Evolutionary conservation across 2,888 invertebrate species (phyloP), one percentile per base, ranked within the genome.

Genomic region (Strigamia maritima): DNA sequence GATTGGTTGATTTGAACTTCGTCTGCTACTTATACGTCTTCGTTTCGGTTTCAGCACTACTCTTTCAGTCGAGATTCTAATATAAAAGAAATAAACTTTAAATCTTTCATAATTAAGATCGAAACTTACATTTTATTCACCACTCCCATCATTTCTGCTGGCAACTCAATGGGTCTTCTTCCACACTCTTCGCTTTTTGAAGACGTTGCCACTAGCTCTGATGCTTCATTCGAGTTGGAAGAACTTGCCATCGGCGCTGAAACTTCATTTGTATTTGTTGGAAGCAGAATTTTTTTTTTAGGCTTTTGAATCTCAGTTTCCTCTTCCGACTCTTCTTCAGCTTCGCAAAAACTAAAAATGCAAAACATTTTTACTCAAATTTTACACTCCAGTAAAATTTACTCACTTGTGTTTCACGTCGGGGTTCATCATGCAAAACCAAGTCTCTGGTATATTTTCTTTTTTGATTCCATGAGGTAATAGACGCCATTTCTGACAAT

Each of bases 401-500:
- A 77, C 77, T 77, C 44, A 77, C 77, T 77, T 77, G 14, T 24
- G 10, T 10, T 2, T 40, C 8, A 12, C 12, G 31, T 78, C 78
- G 16, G 78, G 78, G 60, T 78, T 78, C 78, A 78, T 78, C 22
- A 16, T 24, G 31, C 78, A 78, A 54, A 26, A 65, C 78, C 78
- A 78, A 3, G 14, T 28, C 28, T 60, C 78, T 26, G 78, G 78
- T 16, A 78, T 26, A 2, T 19, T 7, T 2, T 54, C 78, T n/a
- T 26, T 19, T 7, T 28, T 26, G n/a, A 31, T 78, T n/a, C 78
- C 78, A 10, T 60, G 31, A 12, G 78, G 78, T 6, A 78, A 31
- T 14, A 60, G 8, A 16, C 78, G 78, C 78, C 78, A 78, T 35
- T 65, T 78, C 60, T 78, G 78, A 60, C 78, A 78, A 26, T 78